A percentile compares a stretch with the other conserved stretches of the same genome.
These are phyloP conservation scores for Syrrhaptes paradoxus DNA, from an alignment of 2,113 vertebrate species.

Conservation along the genomic window DNA sequence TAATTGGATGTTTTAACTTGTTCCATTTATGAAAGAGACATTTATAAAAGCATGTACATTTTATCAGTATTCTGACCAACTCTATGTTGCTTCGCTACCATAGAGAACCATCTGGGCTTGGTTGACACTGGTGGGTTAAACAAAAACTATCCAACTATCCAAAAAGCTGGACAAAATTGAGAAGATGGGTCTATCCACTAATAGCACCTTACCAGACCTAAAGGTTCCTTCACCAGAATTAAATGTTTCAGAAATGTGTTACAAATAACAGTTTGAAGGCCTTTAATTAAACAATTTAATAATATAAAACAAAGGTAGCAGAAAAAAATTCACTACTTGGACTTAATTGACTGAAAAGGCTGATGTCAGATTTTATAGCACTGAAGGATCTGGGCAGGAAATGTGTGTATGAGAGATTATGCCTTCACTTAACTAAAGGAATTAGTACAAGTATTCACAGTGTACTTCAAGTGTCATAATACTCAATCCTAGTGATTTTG, in stretches of 20 bases:
- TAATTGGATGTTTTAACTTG: neutral
- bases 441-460: slow-evolving; percentile 6
- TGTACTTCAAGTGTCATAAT: slow-evolving; percentile 23
- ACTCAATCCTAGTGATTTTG: slow-evolving; percentile 19
- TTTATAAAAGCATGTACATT: neutral
- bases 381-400: neutral
- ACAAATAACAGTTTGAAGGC: neutral
- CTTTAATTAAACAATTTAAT: neutral
- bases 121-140: neutral
- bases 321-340: neutral
- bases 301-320: neutral
- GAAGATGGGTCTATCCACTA: neutral
- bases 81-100: neutral
- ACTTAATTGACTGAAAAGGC: neutral
- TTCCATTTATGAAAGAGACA: neutral
- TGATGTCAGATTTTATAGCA: neutral
- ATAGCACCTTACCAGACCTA: neutral
- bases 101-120: neutral
- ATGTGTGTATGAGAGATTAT: neutral
- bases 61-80: neutral
- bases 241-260: neutral
- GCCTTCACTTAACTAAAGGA: slow-evolving; percentile 6
- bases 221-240: neutral
- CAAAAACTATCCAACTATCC: neutral
- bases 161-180: neutral